Conservation (phyloP, 1,140 invertebrate species). For the Leptinotarsa lineolata region DNA sequence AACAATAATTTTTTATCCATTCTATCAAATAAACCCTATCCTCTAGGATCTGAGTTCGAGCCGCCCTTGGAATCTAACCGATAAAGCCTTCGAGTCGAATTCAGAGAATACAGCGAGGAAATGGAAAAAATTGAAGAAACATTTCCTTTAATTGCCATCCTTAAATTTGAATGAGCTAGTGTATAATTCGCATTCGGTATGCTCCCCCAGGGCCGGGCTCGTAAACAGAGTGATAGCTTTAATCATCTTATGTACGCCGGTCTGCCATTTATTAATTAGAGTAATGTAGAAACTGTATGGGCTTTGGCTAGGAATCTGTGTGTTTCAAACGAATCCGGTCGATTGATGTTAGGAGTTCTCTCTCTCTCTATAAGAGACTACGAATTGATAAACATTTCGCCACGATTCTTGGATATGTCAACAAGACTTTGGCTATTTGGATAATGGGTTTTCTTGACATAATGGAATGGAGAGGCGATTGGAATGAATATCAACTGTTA, state of each 20-base stretch:
- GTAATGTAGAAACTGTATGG: conserved; percentile 51
- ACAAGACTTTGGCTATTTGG: not conserved
- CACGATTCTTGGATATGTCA: conserved; percentile 4
- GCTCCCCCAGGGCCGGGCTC: not conserved
- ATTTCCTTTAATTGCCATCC: conserved; percentile 1
- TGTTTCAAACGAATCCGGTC: conserved; percentile 52
- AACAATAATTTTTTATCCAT: too few relatives aligned
- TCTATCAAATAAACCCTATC: too few relatives aligned
- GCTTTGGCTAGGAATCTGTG: conserved; percentile 48
- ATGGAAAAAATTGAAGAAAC: conserved; percentile 8
- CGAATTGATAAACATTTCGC: not conserved
- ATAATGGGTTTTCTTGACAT: too few relatives aligned
- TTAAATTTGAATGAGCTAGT: conserved; percentile 6
- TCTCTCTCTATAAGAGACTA: not conserved
- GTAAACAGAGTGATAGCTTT: conserved; percentile 46
- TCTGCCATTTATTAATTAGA: conserved; percentile 54
- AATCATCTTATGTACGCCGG: conserved; percentile 45
- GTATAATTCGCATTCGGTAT: conserved; percentile 5
- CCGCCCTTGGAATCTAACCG: not conserved
- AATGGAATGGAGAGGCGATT: too few relatives aligned
- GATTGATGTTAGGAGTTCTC: conserved; percentile 50
- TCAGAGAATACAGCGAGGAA: not conserved
- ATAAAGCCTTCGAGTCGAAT: not conserved
- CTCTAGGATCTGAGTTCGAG: not conserved
- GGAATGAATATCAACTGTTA: too few relatives aligned